phyloP scores from a whole-genome alignment of 92 coral and sea anemone genomes.

The Epizoanthus rinbou region DNA sequence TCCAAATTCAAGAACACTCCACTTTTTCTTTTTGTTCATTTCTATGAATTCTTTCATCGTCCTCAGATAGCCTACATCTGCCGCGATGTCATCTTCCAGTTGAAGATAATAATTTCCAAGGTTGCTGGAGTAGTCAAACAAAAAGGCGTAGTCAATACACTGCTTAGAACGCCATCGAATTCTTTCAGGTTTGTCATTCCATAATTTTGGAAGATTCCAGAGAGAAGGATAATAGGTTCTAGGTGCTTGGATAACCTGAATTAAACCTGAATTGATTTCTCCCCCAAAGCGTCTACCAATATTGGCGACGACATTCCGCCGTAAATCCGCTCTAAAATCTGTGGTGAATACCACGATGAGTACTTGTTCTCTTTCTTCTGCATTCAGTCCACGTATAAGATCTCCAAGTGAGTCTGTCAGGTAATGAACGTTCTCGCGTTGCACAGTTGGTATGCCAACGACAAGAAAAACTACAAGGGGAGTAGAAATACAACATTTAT shows the following conservation, averaged over 20 bases:
- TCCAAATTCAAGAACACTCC: slow-evolving; percentile 86
- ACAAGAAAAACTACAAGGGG: slow-evolving; percentile 62
- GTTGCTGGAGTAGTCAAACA: slow-evolving; percentile 61
- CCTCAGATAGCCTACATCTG: slow-evolving; percentile 52
- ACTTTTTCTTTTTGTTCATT: slow-evolving; percentile 39
- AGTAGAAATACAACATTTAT: neutral
- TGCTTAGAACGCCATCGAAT: slow-evolving; percentile 84
- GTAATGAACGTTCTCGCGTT: slow-evolving; percentile 53
- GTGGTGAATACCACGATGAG: slow-evolving; percentile 64
- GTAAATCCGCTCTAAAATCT: slow-evolving; percentile 46
- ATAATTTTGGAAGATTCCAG: slow-evolving; percentile 51
- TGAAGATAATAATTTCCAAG: slow-evolving; percentile 76
- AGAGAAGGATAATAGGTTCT: slow-evolving; percentile 56
- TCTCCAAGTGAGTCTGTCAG: slow-evolving; percentile 56
- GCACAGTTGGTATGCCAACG: slow-evolving; percentile 71
- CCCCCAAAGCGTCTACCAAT: slow-evolving; percentile 36
- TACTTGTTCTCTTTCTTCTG: slow-evolving; percentile 56
- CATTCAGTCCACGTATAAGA: slow-evolving; percentile 60
- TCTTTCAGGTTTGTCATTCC: slow-evolving; percentile 68
- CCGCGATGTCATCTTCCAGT: slow-evolving; percentile 73
- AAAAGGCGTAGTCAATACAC: slow-evolving; percentile 71
- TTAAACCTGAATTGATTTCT: slow-evolving; percentile 60
- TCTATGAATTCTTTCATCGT: slow-evolving; percentile 62
- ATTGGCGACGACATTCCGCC: slow-evolving; percentile 38
- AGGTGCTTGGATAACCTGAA: slow-evolving; percentile 59